Conservation (phyloP, 2,113 vertebrate species). For the Trochalopteron elliotii region DNA sequence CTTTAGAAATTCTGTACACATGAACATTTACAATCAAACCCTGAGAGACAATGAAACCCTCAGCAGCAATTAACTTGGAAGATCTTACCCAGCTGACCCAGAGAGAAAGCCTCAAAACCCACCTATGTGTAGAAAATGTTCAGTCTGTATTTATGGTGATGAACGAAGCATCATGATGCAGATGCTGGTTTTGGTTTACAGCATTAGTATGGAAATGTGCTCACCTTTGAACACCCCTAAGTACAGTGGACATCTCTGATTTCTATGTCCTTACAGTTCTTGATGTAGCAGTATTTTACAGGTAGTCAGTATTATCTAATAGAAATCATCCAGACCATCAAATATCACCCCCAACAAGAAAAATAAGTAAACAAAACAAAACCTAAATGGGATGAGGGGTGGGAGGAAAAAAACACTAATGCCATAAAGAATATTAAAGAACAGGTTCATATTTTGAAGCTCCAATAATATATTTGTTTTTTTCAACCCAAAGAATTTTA, state of each 20-base stretch:
- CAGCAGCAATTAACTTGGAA: not conserved
- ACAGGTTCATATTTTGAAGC: not conserved
- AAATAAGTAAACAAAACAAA: not conserved
- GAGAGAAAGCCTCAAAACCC: not conserved
- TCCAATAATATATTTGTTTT: not conserved
- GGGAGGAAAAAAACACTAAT: not conserved
- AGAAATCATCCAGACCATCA: not conserved
- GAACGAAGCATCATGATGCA: not conserved
- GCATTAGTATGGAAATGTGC: not conserved
- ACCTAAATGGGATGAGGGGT: accelerated
- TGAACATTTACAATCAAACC: not conserved
- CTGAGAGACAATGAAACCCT: not conserved
- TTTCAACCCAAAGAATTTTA: not conserved
- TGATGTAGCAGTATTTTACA: not conserved
- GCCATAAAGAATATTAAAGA: not conserved
- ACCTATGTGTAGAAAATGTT: not conserved
- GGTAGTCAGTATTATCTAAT: not conserved
- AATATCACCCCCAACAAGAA: not conserved
- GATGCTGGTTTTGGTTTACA: not conserved
- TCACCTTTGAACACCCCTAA: not conserved
- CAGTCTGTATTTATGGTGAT: not conserved
- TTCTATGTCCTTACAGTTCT: not conserved
- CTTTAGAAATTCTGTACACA: not conserved
- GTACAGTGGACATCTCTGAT: not conserved
- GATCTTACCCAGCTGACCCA: not conserved